A percentile compares a stretch with the other conserved stretches of the same genome.
These are phyloP conservation scores for Apocrypta bakeri DNA, from an alignment of 1,140 invertebrate genomes.

Conservation along the genomic window DNA sequence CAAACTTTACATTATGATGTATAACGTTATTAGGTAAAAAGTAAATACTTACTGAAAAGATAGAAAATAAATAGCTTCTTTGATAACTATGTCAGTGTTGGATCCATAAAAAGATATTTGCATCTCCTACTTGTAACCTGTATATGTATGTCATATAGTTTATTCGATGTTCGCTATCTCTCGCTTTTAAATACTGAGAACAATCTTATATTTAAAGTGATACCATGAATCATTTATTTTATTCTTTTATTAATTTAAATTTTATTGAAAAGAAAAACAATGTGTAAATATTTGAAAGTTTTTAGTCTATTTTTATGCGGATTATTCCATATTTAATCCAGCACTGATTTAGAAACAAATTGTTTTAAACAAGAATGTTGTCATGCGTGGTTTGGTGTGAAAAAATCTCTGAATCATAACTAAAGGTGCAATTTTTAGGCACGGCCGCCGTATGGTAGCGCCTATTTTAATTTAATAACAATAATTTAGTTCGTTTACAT, in stretches of 20 bases:
- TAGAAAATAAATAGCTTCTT: not conserved
- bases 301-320: not conserved
- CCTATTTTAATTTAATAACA: not conserved
- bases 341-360: constrained; percentile 11
- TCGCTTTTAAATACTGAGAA: not conserved
- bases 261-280: not conserved
- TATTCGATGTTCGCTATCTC: not conserved
- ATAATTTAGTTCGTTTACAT: not conserved
- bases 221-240: too few species aligned
- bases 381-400: too few species aligned
- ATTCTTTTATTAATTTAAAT: not conserved
- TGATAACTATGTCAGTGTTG: constrained; percentile 6
- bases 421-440: not conserved
- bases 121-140: not conserved
- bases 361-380: not conserved
- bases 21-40: not conserved
- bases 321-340: not conserved
- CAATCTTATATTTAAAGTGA: not conserved
- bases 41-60: not conserved
- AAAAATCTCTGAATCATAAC: too few species aligned
- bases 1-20: too few species aligned
- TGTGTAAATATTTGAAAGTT: not conserved
- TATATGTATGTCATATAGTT: not conserved
- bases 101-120: not conserved
- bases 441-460: too few species aligned